Conservation (phyloP, 2,888 invertebrate species). For the Biston betularia region DNA sequence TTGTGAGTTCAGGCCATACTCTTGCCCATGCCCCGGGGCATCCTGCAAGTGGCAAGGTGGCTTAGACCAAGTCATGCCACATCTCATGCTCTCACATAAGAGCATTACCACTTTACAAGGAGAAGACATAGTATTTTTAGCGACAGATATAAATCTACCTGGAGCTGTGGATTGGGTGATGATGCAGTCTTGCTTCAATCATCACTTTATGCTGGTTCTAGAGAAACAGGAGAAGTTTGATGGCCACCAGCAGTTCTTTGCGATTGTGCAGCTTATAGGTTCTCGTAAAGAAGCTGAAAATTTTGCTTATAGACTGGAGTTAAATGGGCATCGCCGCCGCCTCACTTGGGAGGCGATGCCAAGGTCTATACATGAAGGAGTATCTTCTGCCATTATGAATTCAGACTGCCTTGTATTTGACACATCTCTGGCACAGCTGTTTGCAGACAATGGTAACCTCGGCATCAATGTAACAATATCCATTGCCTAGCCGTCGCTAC, state of each 20-base stretch:
- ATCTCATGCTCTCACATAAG: slow-evolving; percentile 98
- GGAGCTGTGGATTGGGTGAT: slow-evolving; percentile 99
- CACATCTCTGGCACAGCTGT: slow-evolving; percentile 98
- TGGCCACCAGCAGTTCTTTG: slow-evolving; percentile 98
- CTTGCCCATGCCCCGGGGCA: slow-evolving; percentile 99
- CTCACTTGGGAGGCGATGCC: slow-evolving; percentile 99
- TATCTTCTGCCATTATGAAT: slow-evolving; percentile 98
- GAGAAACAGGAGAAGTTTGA: slow-evolving; percentile 99
- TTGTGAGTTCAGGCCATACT: slow-evolving; percentile 99
- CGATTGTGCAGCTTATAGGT: slow-evolving; percentile 99
- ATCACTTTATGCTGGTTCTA: slow-evolving; percentile 99
- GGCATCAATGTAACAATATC: slow-evolving; percentile 99
- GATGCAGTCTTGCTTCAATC: slow-evolving; percentile 99
- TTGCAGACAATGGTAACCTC: slow-evolving; percentile 99
- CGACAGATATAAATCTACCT: slow-evolving; percentile 99
- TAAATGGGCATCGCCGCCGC: slow-evolving; percentile 97
- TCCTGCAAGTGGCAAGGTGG: slow-evolving; percentile 99
- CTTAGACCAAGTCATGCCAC: slow-evolving; percentile 99
- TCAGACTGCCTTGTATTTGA: slow-evolving; percentile 99
- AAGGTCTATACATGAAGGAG: slow-evolving; percentile 99
- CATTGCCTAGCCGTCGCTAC: slow-evolving; percentile 88
- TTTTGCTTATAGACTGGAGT: slow-evolving; percentile 98
- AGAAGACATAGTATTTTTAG: slow-evolving; percentile 99
- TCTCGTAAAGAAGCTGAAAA: slow-evolving; percentile 99
- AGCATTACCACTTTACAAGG: slow-evolving; percentile 99